Conservation (phyloP, 2,888 invertebrate genomes). For the Himalopsyche anomala region DNA sequence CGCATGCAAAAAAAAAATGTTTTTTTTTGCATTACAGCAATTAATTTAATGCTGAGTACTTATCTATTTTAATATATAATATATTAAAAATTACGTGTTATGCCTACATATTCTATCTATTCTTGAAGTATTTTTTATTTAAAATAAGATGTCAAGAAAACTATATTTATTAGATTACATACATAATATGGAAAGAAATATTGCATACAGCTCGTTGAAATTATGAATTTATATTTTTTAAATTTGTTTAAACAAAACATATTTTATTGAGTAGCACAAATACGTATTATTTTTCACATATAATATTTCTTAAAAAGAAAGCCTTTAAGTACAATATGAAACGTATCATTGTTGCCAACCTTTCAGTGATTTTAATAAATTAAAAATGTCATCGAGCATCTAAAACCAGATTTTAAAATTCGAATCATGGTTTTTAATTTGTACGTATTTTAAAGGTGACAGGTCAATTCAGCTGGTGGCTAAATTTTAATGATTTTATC, state of each 20-base stretch:
- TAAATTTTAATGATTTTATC: constrained; percentile 59
- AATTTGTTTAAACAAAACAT: neutral
- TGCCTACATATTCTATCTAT: constrained; percentile 39
- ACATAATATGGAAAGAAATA: neutral
- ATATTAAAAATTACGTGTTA: constrained; percentile 22
- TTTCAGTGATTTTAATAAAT: constrained; percentile 25
- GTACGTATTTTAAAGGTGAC: constrained; percentile 58
- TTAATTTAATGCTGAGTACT: constrained; percentile 60
- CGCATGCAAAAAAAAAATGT: constrained; percentile 53
- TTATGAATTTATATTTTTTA: neutral
- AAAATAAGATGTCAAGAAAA: constrained; percentile 6
- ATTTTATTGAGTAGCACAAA: constrained; percentile 42
- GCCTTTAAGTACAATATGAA: constrained; percentile 60
- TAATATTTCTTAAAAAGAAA: constrained; percentile 49
- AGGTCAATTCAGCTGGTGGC: constrained; percentile 63
- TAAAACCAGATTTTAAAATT: constrained; percentile 56
- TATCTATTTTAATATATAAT: constrained; percentile 66
- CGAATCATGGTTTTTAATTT: constrained; percentile 58
- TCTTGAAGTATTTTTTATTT: constrained; percentile 23
- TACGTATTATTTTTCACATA: constrained; percentile 51
- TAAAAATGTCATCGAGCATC: constrained; percentile 48
- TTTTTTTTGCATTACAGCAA: constrained; percentile 55
- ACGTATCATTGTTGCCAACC: constrained; percentile 58
- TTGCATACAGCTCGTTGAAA: constrained; percentile 22
- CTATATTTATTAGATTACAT: constrained; percentile 24